Evolutionary conservation across 2,888 invertebrate species (phyloP).

Genomic region (Halictus quadricinctus): DNA sequence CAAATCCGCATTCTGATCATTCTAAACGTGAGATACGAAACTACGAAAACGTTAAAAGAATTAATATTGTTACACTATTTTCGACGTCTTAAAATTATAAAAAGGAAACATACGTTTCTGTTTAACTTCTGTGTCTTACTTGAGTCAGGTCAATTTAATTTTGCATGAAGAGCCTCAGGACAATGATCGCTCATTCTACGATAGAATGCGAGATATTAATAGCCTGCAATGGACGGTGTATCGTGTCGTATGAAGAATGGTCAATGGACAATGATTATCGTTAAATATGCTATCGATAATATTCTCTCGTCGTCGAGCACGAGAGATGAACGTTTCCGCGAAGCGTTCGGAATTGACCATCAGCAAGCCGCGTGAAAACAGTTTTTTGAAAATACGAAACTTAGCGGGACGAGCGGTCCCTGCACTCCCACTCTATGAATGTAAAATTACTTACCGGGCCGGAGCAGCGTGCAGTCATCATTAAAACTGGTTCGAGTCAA

Average conservation of each 20-base stretch:
- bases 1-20: too few relatives aligned
- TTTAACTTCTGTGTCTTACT: too few relatives aligned
- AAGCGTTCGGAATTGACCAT: slow-evolving; percentile 3
- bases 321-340: slow-evolving; percentile 31
- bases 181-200: background rate
- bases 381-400: slow-evolving; percentile 68
- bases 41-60: background rate
- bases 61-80: background rate
- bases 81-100: too few relatives aligned
- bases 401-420: slow-evolving; percentile 57
- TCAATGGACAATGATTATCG: background rate
- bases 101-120: too few relatives aligned
- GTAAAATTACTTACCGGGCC: slow-evolving; percentile 68
- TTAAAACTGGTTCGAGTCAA: slow-evolving; percentile 71
- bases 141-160: background rate
- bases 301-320: background rate
- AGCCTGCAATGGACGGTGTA: background rate
- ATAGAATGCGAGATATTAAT: background rate
- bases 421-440: slow-evolving; percentile 77
- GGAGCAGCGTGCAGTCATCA: slow-evolving; percentile 60
- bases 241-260: background rate
- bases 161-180: background rate
- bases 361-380: slow-evolving; percentile 28
- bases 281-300: background rate
- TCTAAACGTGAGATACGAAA: too few relatives aligned